These are phyloP conservation scores for Ganaspis sp. DNA, from an alignment of 1,140 invertebrate genomes.

Conservation along the genomic window DNA sequence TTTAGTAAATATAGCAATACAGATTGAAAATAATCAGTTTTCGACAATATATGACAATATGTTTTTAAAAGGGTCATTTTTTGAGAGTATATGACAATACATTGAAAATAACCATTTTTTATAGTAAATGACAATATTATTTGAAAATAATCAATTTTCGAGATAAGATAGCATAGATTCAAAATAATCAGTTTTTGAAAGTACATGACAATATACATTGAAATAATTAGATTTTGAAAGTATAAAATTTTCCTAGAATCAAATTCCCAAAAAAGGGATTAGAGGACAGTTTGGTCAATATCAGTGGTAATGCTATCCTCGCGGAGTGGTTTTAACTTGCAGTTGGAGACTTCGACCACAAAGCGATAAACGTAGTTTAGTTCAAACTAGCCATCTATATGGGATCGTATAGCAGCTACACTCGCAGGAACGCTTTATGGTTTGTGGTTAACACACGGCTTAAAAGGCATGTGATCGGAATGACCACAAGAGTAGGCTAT, in stretches of 20 bases:
- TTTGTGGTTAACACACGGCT: constrained; percentile 36
- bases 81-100: no score
- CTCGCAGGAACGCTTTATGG: constrained; percentile 40
- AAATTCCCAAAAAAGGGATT: neutral
- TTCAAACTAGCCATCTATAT: constrained; percentile 34
- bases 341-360: constrained; percentile 44
- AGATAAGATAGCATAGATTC: no score
- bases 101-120: no score
- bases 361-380: constrained; percentile 47
- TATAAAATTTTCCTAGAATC: neutral
- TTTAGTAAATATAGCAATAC: no score
- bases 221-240: no score
- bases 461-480: constrained; percentile 21
- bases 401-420: neutral
- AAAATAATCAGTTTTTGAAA: no score
- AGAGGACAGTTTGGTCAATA: constrained; percentile 20
- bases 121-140: no score
- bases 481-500: constrained; percentile 13
- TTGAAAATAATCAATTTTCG: no score
- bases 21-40: no score
- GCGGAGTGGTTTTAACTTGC: constrained; percentile 46
- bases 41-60: no score
- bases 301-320: constrained; percentile 41
- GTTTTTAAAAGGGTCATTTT: no score
- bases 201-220: no score